Conservation (phyloP, 2,797 vertebrate species). For the Sparidentex hasta region DNA sequence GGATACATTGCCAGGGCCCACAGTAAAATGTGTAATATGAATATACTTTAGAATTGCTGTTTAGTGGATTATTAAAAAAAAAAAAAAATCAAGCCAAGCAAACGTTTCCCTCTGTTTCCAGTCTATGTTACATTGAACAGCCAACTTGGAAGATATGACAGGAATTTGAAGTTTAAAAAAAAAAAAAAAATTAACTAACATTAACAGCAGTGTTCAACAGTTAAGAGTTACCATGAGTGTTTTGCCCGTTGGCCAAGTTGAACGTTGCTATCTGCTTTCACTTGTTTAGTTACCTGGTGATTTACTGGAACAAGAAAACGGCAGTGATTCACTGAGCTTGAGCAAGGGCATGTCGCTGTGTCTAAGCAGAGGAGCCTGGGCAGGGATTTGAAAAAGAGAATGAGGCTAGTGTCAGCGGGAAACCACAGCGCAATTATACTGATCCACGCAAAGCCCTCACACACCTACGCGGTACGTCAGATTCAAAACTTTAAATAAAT, state of each 20-base stretch:
- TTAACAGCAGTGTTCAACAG: too few relatives aligned
- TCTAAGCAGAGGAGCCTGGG: constrained; percentile 1
- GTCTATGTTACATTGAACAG: too few relatives aligned
- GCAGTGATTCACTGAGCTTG: constrained; percentile 30
- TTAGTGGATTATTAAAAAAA: too few relatives aligned
- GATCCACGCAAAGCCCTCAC: constrained; percentile 26
- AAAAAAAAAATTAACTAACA: too few relatives aligned
- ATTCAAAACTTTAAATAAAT: not conserved
- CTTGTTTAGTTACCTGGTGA: constrained; percentile 27
- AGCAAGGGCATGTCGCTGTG: constrained; percentile 17
- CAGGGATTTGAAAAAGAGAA: constrained; percentile 21
- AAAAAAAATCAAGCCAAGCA: too few relatives aligned
- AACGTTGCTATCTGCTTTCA: constrained; percentile 16
- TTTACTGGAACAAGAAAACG: constrained; percentile 36
- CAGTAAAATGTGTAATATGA: too few relatives aligned
- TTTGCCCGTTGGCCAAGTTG: constrained; percentile 37
- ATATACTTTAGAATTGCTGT: too few relatives aligned
- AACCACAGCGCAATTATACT: constrained; percentile 31
- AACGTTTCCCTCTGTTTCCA: too few relatives aligned
- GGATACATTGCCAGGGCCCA: too few relatives aligned
- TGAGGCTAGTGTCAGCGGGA: constrained; percentile 2
- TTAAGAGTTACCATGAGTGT: not conserved
- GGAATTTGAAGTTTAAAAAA: too few relatives aligned
- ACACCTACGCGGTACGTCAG: constrained; percentile 12
- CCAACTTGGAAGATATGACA: too few relatives aligned